Evolutionary conservation across 2,797 vertebrate species (phyloP).

Genomic region (Hippopotamyrus pictus): DNA sequence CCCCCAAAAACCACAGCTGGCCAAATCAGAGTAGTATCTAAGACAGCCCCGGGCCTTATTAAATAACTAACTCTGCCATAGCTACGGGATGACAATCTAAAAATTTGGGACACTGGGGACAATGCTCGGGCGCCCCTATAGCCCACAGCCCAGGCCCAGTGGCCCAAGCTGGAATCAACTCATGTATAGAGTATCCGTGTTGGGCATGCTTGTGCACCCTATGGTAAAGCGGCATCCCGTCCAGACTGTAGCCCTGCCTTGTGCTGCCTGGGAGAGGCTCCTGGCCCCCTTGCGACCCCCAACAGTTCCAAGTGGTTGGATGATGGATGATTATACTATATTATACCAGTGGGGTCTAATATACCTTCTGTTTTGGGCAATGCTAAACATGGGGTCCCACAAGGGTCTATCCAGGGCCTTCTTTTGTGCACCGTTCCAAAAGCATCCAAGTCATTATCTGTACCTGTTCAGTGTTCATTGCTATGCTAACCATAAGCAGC

Average conservation of each 20-base stretch:
- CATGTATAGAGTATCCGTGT: background rate
- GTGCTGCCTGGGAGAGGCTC: background rate
- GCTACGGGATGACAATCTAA: background rate
- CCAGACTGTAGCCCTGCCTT: background rate
- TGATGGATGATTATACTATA: background rate
- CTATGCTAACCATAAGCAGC: background rate
- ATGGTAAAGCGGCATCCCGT: background rate
- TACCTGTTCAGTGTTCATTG: background rate
- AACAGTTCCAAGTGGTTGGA: background rate
- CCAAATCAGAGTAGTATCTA: background rate
- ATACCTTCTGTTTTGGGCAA: background rate
- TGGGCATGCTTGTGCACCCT: background rate
- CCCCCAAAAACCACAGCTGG: background rate
- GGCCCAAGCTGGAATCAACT: background rate
- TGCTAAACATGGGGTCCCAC: background rate
- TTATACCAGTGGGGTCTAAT: background rate
- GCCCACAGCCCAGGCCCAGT: background rate
- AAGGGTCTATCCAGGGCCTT: background rate
- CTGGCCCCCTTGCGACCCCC: background rate
- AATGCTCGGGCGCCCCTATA: background rate
- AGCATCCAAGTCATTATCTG: background rate
- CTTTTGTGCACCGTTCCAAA: background rate
- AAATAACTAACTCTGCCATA: background rate
- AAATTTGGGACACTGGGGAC: background rate
- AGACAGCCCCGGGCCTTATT: background rate